phyloP scores from a whole-genome alignment of 2,888 invertebrate genomes.

The Cataglyphis livida region DNA sequence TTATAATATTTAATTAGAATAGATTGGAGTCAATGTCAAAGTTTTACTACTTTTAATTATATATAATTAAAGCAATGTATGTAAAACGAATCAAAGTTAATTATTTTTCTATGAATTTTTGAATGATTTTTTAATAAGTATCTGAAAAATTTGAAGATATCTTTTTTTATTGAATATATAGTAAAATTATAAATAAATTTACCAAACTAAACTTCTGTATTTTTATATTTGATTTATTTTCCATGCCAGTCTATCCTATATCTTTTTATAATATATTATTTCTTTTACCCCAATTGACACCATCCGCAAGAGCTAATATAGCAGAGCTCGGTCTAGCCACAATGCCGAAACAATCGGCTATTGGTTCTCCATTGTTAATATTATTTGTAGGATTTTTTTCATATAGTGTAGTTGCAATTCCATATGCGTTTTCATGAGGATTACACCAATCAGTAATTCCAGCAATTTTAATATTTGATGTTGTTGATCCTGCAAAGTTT shows the following conservation, averaged over 20 bases:
- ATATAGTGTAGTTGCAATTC: slow-evolving; percentile 92
- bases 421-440: slow-evolving; percentile 88
- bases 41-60: background rate
- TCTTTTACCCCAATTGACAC: slow-evolving; percentile 94
- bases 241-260: background rate
- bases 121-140: background rate
- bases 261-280: slow-evolving; percentile 42
- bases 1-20: background rate
- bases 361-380: slow-evolving; percentile 91
- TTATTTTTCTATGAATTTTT: background rate
- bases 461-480: slow-evolving; percentile 72
- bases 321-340: slow-evolving; percentile 91
- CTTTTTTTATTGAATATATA: background rate
- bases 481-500: slow-evolving; percentile 61
- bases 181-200: background rate
- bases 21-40: background rate
- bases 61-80: background rate
- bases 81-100: background rate
- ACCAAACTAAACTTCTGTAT: background rate
- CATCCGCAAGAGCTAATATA: slow-evolving; percentile 94
- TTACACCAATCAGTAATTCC: slow-evolving; percentile 87
- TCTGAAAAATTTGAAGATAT: background rate
- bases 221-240: background rate
- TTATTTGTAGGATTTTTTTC: slow-evolving; percentile 93
- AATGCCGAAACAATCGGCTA: slow-evolving; percentile 95